Evolutionary conservation across 2,113 vertebrate genomes (phyloP).

Genomic region (Proteles cristata): DNA sequence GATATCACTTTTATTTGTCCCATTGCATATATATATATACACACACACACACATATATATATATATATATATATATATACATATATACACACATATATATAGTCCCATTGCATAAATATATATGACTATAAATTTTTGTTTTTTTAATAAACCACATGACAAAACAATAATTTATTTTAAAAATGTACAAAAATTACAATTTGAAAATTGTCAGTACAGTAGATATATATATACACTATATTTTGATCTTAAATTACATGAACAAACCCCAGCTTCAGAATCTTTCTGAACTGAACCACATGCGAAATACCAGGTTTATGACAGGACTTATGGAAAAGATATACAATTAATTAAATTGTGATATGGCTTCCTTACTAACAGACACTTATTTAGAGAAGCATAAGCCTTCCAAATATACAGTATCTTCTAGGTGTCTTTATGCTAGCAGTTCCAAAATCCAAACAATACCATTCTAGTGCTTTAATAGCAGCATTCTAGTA

Average conservation of each 20-base stretch:
- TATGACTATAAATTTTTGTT: constrained; percentile 65
- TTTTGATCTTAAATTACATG: constrained; percentile 78
- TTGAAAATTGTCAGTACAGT: constrained; percentile 78
- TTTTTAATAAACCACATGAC: constrained; percentile 83
- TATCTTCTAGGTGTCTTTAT: constrained; percentile 52
- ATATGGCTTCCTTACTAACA: constrained; percentile 83
- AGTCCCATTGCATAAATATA: neutral
- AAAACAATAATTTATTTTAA: constrained; percentile 77
- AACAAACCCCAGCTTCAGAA: constrained; percentile 75
- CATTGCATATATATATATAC: neutral
- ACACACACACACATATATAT: neutral
- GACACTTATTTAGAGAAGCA: constrained; percentile 65
- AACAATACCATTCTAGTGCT: neutral
- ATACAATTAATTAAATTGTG: constrained; percentile 69
- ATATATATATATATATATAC: neutral
- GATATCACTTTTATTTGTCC: neutral
- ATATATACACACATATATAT: neutral
- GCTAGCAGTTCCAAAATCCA: neutral
- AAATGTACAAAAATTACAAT: constrained; percentile 80
- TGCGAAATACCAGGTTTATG: constrained; percentile 81
- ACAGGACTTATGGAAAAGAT: constrained; percentile 67
- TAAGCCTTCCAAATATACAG: constrained; percentile 51
- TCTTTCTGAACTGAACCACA: constrained; percentile 76
- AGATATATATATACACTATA: constrained; percentile 69
- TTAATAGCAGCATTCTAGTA: neutral